phyloP scores from a whole-genome alignment of 2,888 invertebrate species.

The Microctonus brassicae region DNA sequence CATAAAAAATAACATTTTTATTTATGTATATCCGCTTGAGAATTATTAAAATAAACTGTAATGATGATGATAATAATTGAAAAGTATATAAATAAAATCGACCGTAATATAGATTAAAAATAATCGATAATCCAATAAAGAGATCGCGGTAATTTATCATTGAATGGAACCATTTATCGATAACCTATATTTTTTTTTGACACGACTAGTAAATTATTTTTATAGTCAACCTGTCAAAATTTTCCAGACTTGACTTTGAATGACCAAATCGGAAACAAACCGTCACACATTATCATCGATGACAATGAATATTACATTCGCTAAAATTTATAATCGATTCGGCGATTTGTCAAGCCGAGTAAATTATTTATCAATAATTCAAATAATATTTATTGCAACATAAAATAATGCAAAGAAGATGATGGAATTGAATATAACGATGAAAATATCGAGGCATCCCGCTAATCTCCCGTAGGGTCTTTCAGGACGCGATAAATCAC shows the following conservation, averaged over 20 bases:
- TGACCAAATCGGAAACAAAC: background rate
- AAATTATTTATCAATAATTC: background rate
- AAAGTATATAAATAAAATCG: background rate
- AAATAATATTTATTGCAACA: background rate
- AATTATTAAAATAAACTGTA: background rate
- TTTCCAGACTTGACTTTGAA: background rate
- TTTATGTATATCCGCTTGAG: background rate
- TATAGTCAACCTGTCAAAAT: background rate
- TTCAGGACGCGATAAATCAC: slow-evolving; percentile 65
- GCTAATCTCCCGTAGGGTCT: slow-evolving; percentile 45
- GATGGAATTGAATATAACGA: slow-evolving; percentile 41
- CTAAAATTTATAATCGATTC: background rate
- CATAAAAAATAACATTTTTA: background rate
- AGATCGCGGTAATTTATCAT: background rate
- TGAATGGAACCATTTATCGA: background rate
- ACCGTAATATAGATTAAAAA: background rate
- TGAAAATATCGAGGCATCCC: slow-evolving; percentile 39
- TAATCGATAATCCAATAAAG: background rate
- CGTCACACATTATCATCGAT: background rate
- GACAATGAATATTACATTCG: background rate
- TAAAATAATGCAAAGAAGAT: slow-evolving; percentile 17
- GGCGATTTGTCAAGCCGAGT: slow-evolving; percentile 24
- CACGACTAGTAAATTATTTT: background rate
- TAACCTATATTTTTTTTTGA: background rate
- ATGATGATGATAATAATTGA: too few relatives aligned